phyloP scores from a whole-genome alignment of 2,797 vertebrate genomes.

The Borostomias antarcticus region DNA sequence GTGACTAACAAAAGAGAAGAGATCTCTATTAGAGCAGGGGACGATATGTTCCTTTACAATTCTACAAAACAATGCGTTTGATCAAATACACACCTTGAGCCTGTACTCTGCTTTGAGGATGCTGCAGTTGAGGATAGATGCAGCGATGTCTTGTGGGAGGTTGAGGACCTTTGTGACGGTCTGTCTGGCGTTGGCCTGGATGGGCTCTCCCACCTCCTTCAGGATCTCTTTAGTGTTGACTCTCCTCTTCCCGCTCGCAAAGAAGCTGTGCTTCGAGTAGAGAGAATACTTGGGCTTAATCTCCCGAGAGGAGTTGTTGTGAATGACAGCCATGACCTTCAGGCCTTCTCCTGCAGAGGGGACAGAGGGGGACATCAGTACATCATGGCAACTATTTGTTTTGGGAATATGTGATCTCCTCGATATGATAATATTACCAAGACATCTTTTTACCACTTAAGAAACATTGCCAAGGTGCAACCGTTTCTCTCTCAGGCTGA shows the following conservation, averaged over 20 bases:
- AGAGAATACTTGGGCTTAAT: slow-evolving; percentile 90
- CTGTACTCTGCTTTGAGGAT: slow-evolving; percentile 89
- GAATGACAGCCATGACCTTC: slow-evolving; percentile 83
- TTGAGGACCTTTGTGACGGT: slow-evolving; percentile 81
- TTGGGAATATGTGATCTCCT: background rate
- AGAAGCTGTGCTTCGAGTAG: slow-evolving; percentile 88
- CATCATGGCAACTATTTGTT: background rate
- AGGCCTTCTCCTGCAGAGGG: slow-evolving; percentile 83
- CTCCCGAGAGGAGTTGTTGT: slow-evolving; percentile 86
- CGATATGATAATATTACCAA: too few relatives aligned
- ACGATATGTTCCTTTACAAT: too few relatives aligned
- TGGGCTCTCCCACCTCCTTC: slow-evolving; percentile 83
- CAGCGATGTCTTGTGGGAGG: slow-evolving; percentile 78
- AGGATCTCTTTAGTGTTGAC: slow-evolving; percentile 81
- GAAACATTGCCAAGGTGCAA: too few relatives aligned
- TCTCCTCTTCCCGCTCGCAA: slow-evolving; percentile 83
- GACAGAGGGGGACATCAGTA: slow-evolving; percentile 6
- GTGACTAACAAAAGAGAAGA: too few relatives aligned
- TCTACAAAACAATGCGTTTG: too few relatives aligned
- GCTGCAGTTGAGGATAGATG: slow-evolving; percentile 85
- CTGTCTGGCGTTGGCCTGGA: slow-evolving; percentile 79
- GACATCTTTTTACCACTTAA: too few relatives aligned
- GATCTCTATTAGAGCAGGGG: too few relatives aligned
- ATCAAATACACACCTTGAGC: slow-evolving; percentile 78
- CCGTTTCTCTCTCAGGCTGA: too few relatives aligned